phyloP scores from a whole-genome alignment of 2,888 invertebrate species.

The Epirrhoe tristata region DNA sequence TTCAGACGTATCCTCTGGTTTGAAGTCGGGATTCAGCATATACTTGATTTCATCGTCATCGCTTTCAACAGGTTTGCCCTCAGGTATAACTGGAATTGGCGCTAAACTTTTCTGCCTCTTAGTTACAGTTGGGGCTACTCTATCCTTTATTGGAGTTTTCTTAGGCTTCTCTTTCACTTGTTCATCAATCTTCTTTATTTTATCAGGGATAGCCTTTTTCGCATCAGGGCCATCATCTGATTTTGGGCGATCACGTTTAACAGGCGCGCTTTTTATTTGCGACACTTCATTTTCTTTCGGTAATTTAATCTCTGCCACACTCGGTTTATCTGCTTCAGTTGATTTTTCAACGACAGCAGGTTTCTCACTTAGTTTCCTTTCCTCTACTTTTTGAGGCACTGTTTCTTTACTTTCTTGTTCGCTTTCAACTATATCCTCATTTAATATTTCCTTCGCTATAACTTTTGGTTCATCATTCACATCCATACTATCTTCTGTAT shows the following conservation, averaged over 20 bases:
- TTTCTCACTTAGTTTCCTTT: constrained; percentile 31
- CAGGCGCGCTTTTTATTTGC: constrained; percentile 39
- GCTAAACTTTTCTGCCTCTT: constrained; percentile 61
- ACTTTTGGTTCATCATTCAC: constrained; percentile 42
- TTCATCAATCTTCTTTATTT: constrained; percentile 52
- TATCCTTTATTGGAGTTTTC: constrained; percentile 59
- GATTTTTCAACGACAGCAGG: constrained; percentile 20
- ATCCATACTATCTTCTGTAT: constrained; percentile 38
- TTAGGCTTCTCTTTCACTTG: constrained; percentile 53
- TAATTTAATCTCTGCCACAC: constrained; percentile 39
- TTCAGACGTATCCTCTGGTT: constrained; percentile 58
- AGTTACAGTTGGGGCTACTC: constrained; percentile 52
- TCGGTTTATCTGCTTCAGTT: constrained; percentile 22
- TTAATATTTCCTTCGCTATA: constrained; percentile 38
- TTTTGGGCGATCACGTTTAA: constrained; percentile 43
- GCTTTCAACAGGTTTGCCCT: constrained; percentile 57
- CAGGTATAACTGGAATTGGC: constrained; percentile 43
- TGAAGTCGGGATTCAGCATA: constrained; percentile 76
- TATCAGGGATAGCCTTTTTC: constrained; percentile 43
- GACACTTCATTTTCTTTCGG: constrained; percentile 37
- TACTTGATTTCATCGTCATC: constrained; percentile 78
- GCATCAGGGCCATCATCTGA: constrained; percentile 35
- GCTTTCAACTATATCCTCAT: constrained; percentile 19
- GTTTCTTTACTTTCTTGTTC: constrained; percentile 16
- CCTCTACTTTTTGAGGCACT: constrained; percentile 36